Evolutionary conservation across 2,113 vertebrate species (phyloP), one percentile per base, ranked within the genome.

Genomic region (Osmerus eperlanus): DNA sequence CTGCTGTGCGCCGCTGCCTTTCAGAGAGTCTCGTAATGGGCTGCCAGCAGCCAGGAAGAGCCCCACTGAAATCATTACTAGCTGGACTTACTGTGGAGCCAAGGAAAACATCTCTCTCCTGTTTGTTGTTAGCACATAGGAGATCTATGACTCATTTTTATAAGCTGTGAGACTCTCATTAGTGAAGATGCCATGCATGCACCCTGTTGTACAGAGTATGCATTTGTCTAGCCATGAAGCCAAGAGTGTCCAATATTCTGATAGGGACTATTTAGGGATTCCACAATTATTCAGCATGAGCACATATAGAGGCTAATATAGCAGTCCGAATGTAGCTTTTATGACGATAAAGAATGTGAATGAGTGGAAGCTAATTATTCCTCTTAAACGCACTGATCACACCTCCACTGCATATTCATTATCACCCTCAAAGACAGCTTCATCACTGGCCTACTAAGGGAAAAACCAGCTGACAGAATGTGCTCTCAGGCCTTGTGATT

Each of bases 391-490:
- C 1, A 71, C 66, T 67, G 54, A 70, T 86, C 83, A 86, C 80
- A 83, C 85, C 80, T 83, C 82, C 72, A 76, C 79, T 81, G 75
- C 79, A 77, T 82, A 76, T 85, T 86, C 73, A 83, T 88, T 87
- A 84, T 85, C 76, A 67, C 83, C 82, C 69, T 70, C 29, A 32
- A 78, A 70, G 73, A 63, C 65, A 80, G 68, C 59, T 68, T 67
- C 18, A 25, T 80, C 68, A 80, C 12, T 68, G 1, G 47, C 72
- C 80, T 80, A 74, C 75, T 78, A 59, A 73, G 68, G 76, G 66
- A 7, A 73, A 36, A 63, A 29, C 36, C 23, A n/a, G 28, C 15
- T 36, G 16, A 36, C 25, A 15, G 25, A 63, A 32, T 76, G 63
- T 55, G 68, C 72, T 78, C 75, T 74, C 77, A 73, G 21, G 21